Evolutionary conservation across 2,113 vertebrate genomes (phyloP), one percentile per base, ranked within the genome.

Genomic region (Nibea albiflora): DNA sequence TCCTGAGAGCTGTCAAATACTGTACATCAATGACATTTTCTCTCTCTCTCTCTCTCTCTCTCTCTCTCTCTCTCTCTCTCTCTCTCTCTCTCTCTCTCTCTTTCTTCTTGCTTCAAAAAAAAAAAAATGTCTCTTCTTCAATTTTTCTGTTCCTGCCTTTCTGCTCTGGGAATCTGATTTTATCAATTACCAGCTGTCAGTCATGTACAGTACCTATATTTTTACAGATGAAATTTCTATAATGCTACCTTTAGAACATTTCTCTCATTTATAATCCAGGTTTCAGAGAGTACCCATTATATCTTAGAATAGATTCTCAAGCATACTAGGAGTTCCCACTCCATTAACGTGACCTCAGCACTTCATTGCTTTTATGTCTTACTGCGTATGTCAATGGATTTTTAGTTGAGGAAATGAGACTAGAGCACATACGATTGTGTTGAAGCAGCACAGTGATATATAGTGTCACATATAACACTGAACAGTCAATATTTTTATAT

Each of bases 281-380:
- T 82, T 64, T 50, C 60, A 47, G 58, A 28, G 20, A 74, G 64
- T 14, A 11, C 12, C 52, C 19, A 52, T 31, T 39, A 26, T 52
- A 22, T 64, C 63, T 64, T 19, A 20, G 11, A 63, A 26, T 63
- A 20, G 22, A 20, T 44, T 75, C 11, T 64, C 44, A 28, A 47
- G 20, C 58, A 35, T 60, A 71, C 22, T 4, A 68, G 19, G 52
- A 39, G 65, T 52, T 68, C 62, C 53, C 8, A 44, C 42, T 58
- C 28, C 71, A 79, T 70, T 69, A 65, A 56, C 11, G 47, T 61
- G 56, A 63, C 44, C 24, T 31, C 58, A 58, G 52, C 46, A 80
- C 60, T 60, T 66, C 76, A 69, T 73, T 78, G 63, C 47, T 57
- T 82, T 56, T 66, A 42, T 22, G 3, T 64, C 42, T 70, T 31